Base-by-base conservation (phyloP, 2,113 vertebrate genomes). In the Sinocyclocheilus grahami region DNA sequence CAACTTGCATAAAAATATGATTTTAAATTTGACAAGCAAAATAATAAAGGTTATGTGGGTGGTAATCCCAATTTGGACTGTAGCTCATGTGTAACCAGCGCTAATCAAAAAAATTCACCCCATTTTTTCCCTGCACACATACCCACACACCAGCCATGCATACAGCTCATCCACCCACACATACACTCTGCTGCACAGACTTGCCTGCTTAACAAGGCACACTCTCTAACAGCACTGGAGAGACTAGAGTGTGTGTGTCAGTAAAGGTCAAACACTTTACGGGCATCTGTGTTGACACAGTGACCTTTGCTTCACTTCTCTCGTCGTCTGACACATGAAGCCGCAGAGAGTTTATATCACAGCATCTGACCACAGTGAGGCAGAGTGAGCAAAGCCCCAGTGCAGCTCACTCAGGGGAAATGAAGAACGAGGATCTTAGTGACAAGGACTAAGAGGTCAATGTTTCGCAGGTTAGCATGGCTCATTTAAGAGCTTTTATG, bases 231-330 rank as follows among this genome's bases (percentile, higher is more conserved):
- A 2, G 24, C n/a, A 30, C 39, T 63, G n/a, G 9, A 82, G 39
- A 69, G 80, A 48, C 62, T 30, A 33, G 4, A 27, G 62, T 51
- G 76, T 58, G 60, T 75, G 39, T 51, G 51, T 53, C 39, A 69
- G 84, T 53, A 86, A 86, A 86, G 76, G 84, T 86, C 27, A 72
- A 69, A 27, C 11, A 0, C 63, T 80, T 27, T 39, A 39, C 16
- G 37, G 18, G 69, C 51, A 62, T 74, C 78, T 82, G 65, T 58
- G 84, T 12, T 30, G 48, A 86, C 53, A 81, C 24, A 27, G 6
- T 51, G 82, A 82, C 76, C 85, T 89, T 88, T 88, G 62, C n/a
- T 84, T 80, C 30, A 87, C 86, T 75, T 13, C 51, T 11, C 27
- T 78, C 22, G 39, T 51, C 1, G 37, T 48, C 58, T 69, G 39